A percentile compares a stretch with the other conserved stretches of the same genome.
These are phyloP conservation scores for Phalacrocorax aristotelis DNA, from an alignment of 2,113 vertebrate genomes.

Conservation along the genomic window DNA sequence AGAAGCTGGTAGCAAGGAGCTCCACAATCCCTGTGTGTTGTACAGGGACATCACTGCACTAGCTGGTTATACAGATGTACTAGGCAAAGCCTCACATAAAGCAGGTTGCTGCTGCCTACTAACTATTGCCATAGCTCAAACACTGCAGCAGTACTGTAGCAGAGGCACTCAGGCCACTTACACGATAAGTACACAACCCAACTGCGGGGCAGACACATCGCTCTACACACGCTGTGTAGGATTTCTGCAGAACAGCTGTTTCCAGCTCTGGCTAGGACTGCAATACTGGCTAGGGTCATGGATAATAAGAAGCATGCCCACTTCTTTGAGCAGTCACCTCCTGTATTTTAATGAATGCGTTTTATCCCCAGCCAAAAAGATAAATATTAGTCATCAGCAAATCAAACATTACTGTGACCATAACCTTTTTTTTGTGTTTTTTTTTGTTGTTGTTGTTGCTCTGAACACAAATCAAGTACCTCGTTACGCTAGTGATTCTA, in stretches of 20 bases:
- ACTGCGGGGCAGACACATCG: background rate
- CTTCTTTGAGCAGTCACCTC: background rate
- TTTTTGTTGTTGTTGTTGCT: background rate
- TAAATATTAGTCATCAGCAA: background rate
- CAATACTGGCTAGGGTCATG: background rate
- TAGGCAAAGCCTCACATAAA: background rate
- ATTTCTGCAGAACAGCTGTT: background rate
- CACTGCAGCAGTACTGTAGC: background rate
- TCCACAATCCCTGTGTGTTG: background rate
- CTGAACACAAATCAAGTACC: background rate
- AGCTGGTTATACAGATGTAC: accelerated
- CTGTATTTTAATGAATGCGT: background rate
- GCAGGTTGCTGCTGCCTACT: background rate
- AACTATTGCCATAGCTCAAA: background rate
- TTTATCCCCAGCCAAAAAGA: background rate
- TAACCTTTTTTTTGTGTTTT: background rate
- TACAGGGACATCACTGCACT: background rate
- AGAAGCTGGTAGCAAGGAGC: background rate
- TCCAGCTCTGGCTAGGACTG: background rate
- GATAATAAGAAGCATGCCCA: background rate
- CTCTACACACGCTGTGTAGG: background rate
- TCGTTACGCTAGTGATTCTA: background rate
- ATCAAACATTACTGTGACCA: background rate
- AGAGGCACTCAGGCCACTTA: background rate
- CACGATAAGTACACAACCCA: accelerated